These are phyloP conservation scores for Pachycephala philippinensis DNA, from an alignment of 2,113 vertebrate species.

Conservation along the genomic window DNA sequence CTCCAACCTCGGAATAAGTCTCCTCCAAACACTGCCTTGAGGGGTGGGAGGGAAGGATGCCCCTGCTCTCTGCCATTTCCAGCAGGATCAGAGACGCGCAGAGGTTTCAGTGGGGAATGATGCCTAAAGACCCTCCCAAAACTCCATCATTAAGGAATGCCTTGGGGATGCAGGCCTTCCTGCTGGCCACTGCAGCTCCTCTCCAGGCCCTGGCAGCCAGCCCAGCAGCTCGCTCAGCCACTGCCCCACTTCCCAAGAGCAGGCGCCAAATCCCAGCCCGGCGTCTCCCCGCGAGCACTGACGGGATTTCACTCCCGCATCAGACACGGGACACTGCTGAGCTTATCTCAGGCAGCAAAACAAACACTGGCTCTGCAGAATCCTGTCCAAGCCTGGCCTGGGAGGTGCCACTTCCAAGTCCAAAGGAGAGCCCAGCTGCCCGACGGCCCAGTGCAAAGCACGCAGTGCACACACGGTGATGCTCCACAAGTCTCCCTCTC, in stretches of 20 bases:
- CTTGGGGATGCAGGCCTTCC: neutral
- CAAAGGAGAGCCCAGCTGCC: neutral
- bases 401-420: neutral
- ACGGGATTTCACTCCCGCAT: neutral
- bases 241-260: neutral
- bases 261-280: neutral
- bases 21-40: neutral
- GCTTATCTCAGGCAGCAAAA: neutral
- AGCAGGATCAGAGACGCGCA: accelerated
- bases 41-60: neutral
- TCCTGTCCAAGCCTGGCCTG: neutral
- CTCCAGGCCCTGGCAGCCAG: neutral
- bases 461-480: accelerated
- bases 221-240: neutral
- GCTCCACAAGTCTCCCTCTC: neutral
- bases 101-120: accelerated
- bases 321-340: neutral
- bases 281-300: accelerated
- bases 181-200: neutral
- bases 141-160: neutral
- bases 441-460: neutral
- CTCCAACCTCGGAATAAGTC: neutral
- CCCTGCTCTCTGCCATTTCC: accelerated
- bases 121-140: neutral
- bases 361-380: neutral